These are phyloP conservation scores for Microchirus variegatus DNA, from an alignment of 2,797 vertebrate genomes.

Conservation along the genomic window DNA sequence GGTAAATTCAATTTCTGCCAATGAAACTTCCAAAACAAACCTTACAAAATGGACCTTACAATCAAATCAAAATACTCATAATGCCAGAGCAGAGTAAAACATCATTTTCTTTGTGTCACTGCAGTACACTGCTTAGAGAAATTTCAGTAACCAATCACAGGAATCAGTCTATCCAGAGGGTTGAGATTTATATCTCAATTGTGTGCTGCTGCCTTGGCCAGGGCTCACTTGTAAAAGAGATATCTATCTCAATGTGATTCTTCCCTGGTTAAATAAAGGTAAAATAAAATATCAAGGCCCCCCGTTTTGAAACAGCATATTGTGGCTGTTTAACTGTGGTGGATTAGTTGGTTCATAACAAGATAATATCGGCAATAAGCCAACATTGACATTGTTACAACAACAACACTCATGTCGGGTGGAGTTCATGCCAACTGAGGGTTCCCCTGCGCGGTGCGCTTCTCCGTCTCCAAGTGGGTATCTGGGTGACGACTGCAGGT, in stretches of 20 bases:
- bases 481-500: too few relatives aligned
- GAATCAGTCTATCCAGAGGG: slow-evolving; percentile 34
- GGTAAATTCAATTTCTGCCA: too few relatives aligned
- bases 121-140: slow-evolving; percentile 37
- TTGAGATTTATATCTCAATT: slow-evolving; percentile 37
- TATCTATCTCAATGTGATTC: too few relatives aligned
- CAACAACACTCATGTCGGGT: slow-evolving; percentile 9
- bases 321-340: slow-evolving; percentile 25
- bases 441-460: too few relatives aligned
- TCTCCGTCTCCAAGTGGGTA: too few relatives aligned
- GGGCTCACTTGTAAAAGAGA: too few relatives aligned
- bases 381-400: slow-evolving; percentile 29
- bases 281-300: slow-evolving; percentile 35
- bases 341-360: slow-evolving; percentile 41
- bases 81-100: slow-evolving; percentile 9
- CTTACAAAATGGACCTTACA: too few relatives aligned
- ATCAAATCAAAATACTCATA: neutral
- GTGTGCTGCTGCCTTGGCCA: too few relatives aligned
- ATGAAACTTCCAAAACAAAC: too few relatives aligned
- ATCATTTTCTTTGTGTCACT: neutral
- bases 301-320: slow-evolving; percentile 30
- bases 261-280: too few relatives aligned
- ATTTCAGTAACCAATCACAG: slow-evolving; percentile 23
- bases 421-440: neutral
- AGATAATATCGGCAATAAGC: slow-evolving; percentile 39